Base-by-base conservation (phyloP, 2,113 vertebrate genomes). In the Mixornis gularis region DNA sequence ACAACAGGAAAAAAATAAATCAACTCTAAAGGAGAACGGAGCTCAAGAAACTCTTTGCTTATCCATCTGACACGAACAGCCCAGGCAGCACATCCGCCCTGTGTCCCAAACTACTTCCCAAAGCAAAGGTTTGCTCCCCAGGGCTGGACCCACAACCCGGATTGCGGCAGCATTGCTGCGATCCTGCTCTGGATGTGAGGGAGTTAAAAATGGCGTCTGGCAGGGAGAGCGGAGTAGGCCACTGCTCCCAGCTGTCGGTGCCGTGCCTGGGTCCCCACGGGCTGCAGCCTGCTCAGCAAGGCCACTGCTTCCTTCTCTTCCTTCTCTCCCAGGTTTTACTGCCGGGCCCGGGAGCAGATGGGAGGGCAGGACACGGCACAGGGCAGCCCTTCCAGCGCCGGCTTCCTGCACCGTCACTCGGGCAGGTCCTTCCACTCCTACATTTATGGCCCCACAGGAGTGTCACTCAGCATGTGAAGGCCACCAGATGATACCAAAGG, bases 341-440 rank as follows among this genome's bases (percentile, higher is more conserved):
- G 78, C 38, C 8, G n/a, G 40, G 59, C 25, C 72, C 22, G 7
- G 4, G 20, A 56, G 69, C 18, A 66, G 70, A 18, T 1, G 48
- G 43, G 76, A 90, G 69, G 72, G 79, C 53, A 46, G 65, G 51
- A 90, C 63, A 17, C 63, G 13, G 62, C 3, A 1, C 51, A 13
- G 63, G 19, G 89, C 72, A 29, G 87, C 59, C 10, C 80, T 59
- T 6, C 1, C n/a, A 12, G 4, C 3, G 15, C 30, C 26, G 10
- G 64, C 79, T 83, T 89, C 91, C 86, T 85, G 84, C 66, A 25
- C 89, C 17, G 36, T 59, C 64, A 53, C n/a, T 6, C 1, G 70
- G 89, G 86, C 89, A 89, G 79, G 51, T 77, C 79, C 84, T 59
- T 87, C 84, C 74, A 41, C 87, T 91, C 92, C 95, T 10, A 48